Evolutionary conservation across 2,113 vertebrate genomes (phyloP), one percentile per base, ranked within the genome.

Genomic region (Clarias macrocephalus): DNA sequence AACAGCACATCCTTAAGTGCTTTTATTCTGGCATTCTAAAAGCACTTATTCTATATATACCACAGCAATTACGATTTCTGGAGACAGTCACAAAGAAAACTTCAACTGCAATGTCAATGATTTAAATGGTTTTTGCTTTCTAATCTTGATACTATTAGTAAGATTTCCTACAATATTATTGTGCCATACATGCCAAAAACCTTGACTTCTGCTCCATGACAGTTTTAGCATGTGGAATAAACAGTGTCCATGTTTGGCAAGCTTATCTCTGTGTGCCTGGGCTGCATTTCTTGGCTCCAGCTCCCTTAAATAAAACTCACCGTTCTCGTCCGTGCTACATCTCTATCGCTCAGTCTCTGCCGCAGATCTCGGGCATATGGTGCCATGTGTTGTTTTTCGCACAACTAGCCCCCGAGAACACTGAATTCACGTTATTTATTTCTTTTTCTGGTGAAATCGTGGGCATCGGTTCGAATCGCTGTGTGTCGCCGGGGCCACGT

Each of bases 361-460:
- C 48, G 87, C 66, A 75, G 70, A 90, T 88, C 86, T 86, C 91
- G 91, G 91, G 88, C 94, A 95, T 94, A 94, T 94, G 93, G 93
- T 91, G 91, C 93, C 93, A 93, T 94, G 92, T 93, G 92, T 90
- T 93, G 90, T 92, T 94, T 92, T 88, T 88, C 5, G 90, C 90
- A 82, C 79, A 90, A 89, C 59, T 83, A 92, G 93, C 90, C 90
- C 94, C 91, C 84, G 90, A 92, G 92, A 89, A 91, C 88, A 90
- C 88, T 87, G 90, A 86, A 93, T 92, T 92, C 90, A 80, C 91
- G 91, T 93, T 62, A 82, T 82, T 85, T 91, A 92, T 92, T 92
- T 79, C 3, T n/a, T 83, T 81, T 91, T 92, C 82, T 70, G 86
- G 52, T 87, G 91, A 91, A 92, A 91, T 92, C 68, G 2, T 86